Base-by-base conservation (phyloP, 1,140 invertebrate species). In the Drosophila hydei region DNA sequence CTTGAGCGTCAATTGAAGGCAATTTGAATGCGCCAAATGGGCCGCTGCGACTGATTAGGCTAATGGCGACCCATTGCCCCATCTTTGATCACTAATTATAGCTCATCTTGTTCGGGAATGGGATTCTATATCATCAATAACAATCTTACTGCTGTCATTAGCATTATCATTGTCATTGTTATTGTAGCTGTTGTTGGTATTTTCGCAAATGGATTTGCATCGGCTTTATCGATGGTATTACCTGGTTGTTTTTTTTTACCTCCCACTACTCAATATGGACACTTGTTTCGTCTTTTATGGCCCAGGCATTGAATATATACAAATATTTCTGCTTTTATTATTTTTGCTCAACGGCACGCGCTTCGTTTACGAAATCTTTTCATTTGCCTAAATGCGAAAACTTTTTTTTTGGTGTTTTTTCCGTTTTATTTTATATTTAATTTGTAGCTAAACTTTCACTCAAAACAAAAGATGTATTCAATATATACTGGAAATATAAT, bases 221-320 rank as follows among this genome's bases (percentile, higher is more conserved):
- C 51, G 55, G 61, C 73, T 62, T 72, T 69, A 73, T 73, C 50
- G 71, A 43, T 50, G 51, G 47, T 59, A 38, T 67, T 59, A 42
- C 60, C 51, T n/a, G 42, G 23, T 45, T 27, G 52, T 58, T 51
- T 21, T 45, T 27, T 60, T 58, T 51, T 21, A 2, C 14, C n/a
- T 6, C 42, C 40, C 51, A 48, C 40, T 40, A 36, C 59, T 72
- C 62, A 59, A 67, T 65, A 52, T 72, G 56, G 64, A 62, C 71
- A 68, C 50, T 73, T 56, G 56, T 38, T 43, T 48, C 51, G 54
- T 16, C 56, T 51, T 76, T 80, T 87, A 85, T 85, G 80, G 80
- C 71, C 78, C 52, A 88, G 81, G 83, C 81, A 87, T 88, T 81
- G 83, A 87, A 88, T 72, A 84, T 51, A 30, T 21, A 33, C 30